A percentile compares a stretch with the other conserved stretches of the same genome.
Evolutionary conservation across 2,113 vertebrate genomes (phyloP).

Genomic region (Pipa parva): DNA sequence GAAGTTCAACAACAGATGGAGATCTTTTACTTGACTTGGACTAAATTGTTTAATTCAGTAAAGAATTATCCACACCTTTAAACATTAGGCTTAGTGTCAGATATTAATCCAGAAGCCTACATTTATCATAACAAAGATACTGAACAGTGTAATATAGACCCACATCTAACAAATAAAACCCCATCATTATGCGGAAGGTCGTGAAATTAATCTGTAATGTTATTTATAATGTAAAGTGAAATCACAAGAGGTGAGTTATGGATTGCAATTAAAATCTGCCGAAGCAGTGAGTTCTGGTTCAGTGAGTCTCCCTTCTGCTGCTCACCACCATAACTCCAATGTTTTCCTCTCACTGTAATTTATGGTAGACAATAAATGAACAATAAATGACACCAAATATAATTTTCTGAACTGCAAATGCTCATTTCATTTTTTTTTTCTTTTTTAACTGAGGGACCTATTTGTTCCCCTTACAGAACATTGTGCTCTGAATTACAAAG

Average conservation of each 20-base stretch:
- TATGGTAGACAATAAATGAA: neutral
- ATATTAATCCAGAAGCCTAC: neutral
- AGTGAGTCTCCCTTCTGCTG: slow-evolving; percentile 1
- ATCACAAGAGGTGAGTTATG: slow-evolving; percentile 7
- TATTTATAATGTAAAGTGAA: slow-evolving; percentile 1
- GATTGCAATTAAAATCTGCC: slow-evolving; percentile 3
- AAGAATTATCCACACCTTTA: neutral
- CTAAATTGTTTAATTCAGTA: neutral
- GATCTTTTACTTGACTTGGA: neutral
- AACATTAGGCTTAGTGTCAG: neutral
- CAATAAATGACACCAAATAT: neutral
- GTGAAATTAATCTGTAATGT: neutral
- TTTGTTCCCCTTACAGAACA: neutral
- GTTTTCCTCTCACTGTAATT: neutral
- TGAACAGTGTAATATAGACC: neutral
- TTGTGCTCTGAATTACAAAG: neutral
- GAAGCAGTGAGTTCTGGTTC: slow-evolving; percentile 2
- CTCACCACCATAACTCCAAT: neutral
- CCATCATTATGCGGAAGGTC: neutral
- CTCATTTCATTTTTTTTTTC: neutral
- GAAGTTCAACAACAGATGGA: neutral
- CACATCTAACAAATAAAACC: neutral
- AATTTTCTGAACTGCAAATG: neutral
- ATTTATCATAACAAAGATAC: neutral
- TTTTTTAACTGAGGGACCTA: neutral